phyloP scores from a whole-genome alignment of 1,140 invertebrate species.

The Macrotrachela quadricornifera region DNA sequence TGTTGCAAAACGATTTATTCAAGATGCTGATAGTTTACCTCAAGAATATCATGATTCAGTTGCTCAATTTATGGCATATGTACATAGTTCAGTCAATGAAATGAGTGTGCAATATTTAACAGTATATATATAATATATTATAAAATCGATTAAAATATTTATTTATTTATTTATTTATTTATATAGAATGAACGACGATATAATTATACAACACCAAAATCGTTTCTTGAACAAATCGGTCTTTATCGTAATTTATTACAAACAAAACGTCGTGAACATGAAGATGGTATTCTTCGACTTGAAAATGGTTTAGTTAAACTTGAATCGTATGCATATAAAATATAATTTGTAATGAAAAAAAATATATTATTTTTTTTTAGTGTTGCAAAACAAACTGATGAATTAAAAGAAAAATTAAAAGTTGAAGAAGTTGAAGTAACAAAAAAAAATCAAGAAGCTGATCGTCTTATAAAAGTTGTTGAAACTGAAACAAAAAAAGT shows the following conservation, averaged over 20 bases:
- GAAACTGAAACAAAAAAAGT: neutral
- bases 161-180: neutral
- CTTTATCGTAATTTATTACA: neutral
- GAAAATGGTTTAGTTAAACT: neutral
- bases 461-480: neutral
- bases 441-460: neutral
- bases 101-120: neutral
- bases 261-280: neutral
- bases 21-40: conserved; percentile 32
- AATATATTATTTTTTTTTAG: neutral
- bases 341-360: too few relatives aligned
- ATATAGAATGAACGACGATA: neutral
- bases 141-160: too few relatives aligned
- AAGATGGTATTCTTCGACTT: neutral
- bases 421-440: neutral
- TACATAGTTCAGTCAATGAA: neutral
- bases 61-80: neutral
- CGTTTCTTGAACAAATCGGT: neutral
- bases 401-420: neutral
- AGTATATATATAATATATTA: too few relatives aligned
- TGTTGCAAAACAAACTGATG: neutral
- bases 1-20: conserved; percentile 65
- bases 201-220: neutral
- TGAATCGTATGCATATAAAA: neutral
- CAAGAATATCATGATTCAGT: neutral